A percentile compares a stretch with the other conserved stretches of the same genome.
phyloP scores from a whole-genome alignment of 1,140 invertebrate species.

The Panulirus ornatus region DNA sequence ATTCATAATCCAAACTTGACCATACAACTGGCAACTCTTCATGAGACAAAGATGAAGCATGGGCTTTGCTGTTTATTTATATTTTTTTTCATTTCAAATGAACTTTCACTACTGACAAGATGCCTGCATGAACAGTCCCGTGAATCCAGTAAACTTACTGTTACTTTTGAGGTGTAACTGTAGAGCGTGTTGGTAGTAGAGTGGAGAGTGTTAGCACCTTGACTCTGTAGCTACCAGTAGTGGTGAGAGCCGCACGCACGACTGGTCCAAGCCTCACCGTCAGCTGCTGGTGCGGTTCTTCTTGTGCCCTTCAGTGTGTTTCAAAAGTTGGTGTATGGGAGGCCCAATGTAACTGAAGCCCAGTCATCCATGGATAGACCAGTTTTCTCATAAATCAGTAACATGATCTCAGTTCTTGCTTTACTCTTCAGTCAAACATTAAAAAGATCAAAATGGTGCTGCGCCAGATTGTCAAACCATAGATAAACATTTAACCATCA shows the following conservation, averaged over 20 bases:
- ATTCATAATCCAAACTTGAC: background rate
- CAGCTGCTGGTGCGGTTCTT: slow-evolving; percentile 41
- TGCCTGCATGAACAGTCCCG: background rate
- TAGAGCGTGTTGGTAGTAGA: slow-evolving; percentile 12
- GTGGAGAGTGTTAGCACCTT: background rate
- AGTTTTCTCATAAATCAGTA: slow-evolving; percentile 48
- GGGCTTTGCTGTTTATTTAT: background rate
- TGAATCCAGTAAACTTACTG: background rate
- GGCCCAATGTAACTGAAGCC: slow-evolving; percentile 71
- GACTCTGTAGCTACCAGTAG: background rate
- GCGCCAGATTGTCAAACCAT: slow-evolving; percentile 64
- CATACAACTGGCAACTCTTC: background rate
- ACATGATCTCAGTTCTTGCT: slow-evolving; percentile 15
- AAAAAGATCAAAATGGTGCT: slow-evolving; percentile 59
- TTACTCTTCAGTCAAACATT: slow-evolving; percentile 22
- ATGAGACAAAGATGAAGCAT: background rate
- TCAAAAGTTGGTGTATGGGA: slow-evolving; percentile 72
- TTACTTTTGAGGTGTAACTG: slow-evolving; percentile 7
- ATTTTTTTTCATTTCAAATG: background rate
- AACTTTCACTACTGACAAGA: background rate
- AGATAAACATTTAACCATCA: slow-evolving; percentile 59
- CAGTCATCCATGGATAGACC: slow-evolving; percentile 72
- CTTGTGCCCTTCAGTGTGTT: slow-evolving; percentile 50
- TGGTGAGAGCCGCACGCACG: slow-evolving; percentile 39
- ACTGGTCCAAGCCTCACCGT: slow-evolving; percentile 51